A percentile compares a stretch with the other conserved stretches of the same genome.
These are phyloP conservation scores for Agonopterix arenella DNA, from an alignment of 2,888 invertebrate species.

Conservation along the genomic window DNA sequence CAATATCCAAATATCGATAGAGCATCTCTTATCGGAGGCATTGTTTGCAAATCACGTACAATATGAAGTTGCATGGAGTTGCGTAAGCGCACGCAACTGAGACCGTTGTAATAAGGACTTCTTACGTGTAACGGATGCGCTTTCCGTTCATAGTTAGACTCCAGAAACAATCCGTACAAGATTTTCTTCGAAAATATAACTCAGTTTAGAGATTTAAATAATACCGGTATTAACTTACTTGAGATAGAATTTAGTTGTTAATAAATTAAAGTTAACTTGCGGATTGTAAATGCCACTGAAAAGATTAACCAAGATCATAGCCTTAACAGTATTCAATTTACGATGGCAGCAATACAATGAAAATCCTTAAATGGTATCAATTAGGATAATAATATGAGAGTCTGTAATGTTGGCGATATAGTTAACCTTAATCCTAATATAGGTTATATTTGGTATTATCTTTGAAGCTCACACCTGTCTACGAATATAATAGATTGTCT, in stretches of 20 bases:
- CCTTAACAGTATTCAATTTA: conserved; percentile 16
- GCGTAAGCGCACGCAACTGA: conserved; percentile 45
- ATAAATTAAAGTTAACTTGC: not conserved
- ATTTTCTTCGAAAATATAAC: no score
- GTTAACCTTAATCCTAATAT: no score
- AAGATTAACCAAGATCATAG: not conserved
- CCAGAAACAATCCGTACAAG: no score
- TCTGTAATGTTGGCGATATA: not conserved
- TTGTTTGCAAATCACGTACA: conserved; percentile 65
- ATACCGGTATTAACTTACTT: no score
- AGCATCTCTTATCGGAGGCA: conserved; percentile 41
- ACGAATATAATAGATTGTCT: no score
- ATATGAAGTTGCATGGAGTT: conserved; percentile 40
- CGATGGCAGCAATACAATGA: conserved; percentile 12
- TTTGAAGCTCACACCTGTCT: no score
- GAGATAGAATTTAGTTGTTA: no score
- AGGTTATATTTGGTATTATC: no score
- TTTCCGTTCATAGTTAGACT: no score
- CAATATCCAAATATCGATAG: conserved; percentile 32
- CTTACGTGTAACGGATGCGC: no score
- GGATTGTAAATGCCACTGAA: not conserved
- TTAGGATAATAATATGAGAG: conserved; percentile 3
- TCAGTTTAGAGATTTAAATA: no score
- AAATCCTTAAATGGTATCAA: conserved; percentile 13
- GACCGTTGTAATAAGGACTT: conserved; percentile 11